Conservation (phyloP, 1,140 invertebrate genomes). For the Neodiprion fabricii region DNA sequence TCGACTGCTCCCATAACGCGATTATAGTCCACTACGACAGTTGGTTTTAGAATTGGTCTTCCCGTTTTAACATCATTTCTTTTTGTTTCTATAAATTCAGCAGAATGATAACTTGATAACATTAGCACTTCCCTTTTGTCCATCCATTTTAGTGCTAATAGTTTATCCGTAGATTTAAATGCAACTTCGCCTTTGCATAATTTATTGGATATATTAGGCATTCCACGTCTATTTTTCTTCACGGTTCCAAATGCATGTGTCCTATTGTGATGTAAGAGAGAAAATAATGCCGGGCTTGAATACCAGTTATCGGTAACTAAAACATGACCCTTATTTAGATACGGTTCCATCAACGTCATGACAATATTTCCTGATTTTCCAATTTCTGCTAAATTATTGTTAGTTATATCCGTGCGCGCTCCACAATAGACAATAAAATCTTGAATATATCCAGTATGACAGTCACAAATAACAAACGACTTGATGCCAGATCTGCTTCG, state of each 20-base stretch:
- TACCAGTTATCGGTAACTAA: conserved; percentile 54
- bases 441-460: conserved; percentile 37
- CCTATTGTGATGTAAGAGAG: conserved; percentile 36
- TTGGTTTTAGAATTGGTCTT: conserved; percentile 20
- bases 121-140: conserved; percentile 34
- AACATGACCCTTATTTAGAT: conserved; percentile 43
- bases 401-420: conserved; percentile 22
- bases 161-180: conserved; percentile 29
- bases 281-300: conserved; percentile 43
- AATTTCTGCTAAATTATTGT: conserved; percentile 24
- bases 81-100: conserved; percentile 21
- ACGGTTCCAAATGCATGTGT: conserved; percentile 47
- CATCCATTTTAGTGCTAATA: conserved; percentile 38
- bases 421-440: conserved; percentile 43
- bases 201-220: conserved; percentile 40
- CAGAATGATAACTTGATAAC: conserved; percentile 25
- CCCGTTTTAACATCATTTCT: conserved; percentile 24
- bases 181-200: conserved; percentile 36
- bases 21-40: conserved; percentile 27
- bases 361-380: conserved; percentile 47
- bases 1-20: conserved; percentile 25
- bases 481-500: conserved; percentile 45
- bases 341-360: conserved; percentile 36
- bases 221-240: conserved; percentile 37
- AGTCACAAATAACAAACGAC: conserved; percentile 39